These are phyloP conservation scores for Catocala fraxini DNA, from an alignment of 2,888 invertebrate species.

Conservation along the genomic window DNA sequence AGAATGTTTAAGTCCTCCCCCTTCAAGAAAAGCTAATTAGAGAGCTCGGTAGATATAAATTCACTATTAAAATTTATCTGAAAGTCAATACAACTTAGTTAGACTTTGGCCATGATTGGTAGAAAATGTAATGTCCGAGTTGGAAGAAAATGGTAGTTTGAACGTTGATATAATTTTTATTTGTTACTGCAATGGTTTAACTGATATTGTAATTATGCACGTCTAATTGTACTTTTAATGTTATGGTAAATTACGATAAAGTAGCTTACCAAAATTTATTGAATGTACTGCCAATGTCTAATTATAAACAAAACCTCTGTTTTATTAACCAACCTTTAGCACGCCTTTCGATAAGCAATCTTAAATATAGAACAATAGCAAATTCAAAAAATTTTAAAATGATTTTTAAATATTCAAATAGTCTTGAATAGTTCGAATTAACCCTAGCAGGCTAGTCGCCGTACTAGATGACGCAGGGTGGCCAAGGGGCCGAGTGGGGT, in stretches of 20 bases:
- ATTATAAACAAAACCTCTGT: neutral
- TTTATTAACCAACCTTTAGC: neutral
- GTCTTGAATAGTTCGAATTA: conserved; percentile 82
- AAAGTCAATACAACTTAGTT: too few relatives aligned
- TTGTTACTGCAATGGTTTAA: neutral
- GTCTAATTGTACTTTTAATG: neutral
- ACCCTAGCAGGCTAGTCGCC: conserved; percentile 84
- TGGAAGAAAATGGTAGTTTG: too few relatives aligned
- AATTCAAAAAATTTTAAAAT: conserved; percentile 35
- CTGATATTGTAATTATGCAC: neutral
- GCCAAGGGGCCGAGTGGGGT: conserved; percentile 57
- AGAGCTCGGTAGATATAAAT: too few relatives aligned
- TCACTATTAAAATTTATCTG: conserved; percentile 40
- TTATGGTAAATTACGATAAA: neutral
- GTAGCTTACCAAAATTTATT: neutral
- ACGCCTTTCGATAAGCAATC: conserved; percentile 1
- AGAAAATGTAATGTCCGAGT: too few relatives aligned
- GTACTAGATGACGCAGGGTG: conserved; percentile 84
- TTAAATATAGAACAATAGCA: conserved; percentile 6
- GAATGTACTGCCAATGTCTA: neutral
- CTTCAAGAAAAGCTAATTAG: too few relatives aligned
- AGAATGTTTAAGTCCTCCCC: too few relatives aligned
- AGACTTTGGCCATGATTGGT: too few relatives aligned
- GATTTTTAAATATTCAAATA: conserved; percentile 79
- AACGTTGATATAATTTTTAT: conserved; percentile 4